Evolutionary conservation across 1,140 invertebrate species (phyloP), one percentile per base, ranked within the genome.

Genomic region (Campoletis sonorensis): DNA sequence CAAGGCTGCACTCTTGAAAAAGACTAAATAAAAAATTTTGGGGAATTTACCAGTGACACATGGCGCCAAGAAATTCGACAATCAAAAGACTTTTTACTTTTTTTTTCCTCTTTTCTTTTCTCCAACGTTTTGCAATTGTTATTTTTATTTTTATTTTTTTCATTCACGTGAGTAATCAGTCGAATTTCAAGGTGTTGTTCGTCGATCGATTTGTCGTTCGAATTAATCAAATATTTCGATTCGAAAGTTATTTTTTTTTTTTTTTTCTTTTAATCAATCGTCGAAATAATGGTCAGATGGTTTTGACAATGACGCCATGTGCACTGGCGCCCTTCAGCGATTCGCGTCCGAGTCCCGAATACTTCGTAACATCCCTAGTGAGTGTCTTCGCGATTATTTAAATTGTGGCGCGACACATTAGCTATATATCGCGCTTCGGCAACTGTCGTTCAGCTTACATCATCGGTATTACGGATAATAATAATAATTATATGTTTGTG

Each of bases 321-420:
- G 86, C 85, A 81, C 83, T 79, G 86, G 86, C 85, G 87, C 86
- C 85, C 88, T 87, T 15, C 54, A 58, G 87, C 86, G 86, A 90
- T 92, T 83, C 90, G 89, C 71, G 83, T 91, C 87, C 90, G 90
- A 92, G 90, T 86, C 79, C 84, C 86, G 85, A 89, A 87, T 89
- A 85, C 82, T 72, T 72, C 84, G 83, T 85, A 11, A 81, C n/a
- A 61, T 88, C 88, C 90, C 87, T 86, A 91, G 91, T 91, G 88
- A 90, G 89, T 92, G 90, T 91, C 90, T 92, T 87, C 87, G 91
- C 90, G 91, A 91, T 87, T 84, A 86, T 85, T 82, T 81, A 89
- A 88, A 45, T 86, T 85, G 80, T 87, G 90, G 70, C 70, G 75
- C 81, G 64, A 71, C 61, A 67, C 18, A 77, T 23, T 37, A 40